Conservation (phyloP, 2,888 invertebrate genomes). For the Hirtodrosophila alboralis region DNA sequence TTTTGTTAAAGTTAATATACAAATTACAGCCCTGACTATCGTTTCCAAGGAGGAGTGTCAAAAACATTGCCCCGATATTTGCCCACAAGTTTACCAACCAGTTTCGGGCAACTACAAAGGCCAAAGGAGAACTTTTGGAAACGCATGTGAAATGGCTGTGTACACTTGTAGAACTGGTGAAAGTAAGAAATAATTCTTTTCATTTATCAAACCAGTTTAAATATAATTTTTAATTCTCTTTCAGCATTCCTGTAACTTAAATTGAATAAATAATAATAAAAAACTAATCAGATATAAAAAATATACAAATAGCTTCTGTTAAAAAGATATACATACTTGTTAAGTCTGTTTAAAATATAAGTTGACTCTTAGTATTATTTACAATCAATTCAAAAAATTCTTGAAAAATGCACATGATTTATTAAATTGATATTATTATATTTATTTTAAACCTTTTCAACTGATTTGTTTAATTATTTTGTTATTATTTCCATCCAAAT, state of each 20-base stretch:
- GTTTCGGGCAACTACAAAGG: constrained; percentile 47
- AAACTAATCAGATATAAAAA: too few species aligned
- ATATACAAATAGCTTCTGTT: too few species aligned
- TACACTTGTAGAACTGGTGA: constrained; percentile 60
- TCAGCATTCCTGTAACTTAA: constrained; percentile 44
- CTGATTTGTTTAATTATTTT: too few species aligned
- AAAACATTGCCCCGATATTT: constrained; percentile 22
- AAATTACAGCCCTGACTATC: constrained; percentile 36
- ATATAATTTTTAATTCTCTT: not conserved
- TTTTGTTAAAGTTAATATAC: not conserved
- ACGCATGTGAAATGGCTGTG: constrained; percentile 39
- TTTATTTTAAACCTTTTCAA: too few species aligned
- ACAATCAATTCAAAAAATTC: too few species aligned
- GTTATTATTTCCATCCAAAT: too few species aligned
- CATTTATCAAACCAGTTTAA: not conserved
- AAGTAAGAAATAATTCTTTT: constrained; percentile 38
- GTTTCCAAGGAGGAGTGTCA: constrained; percentile 56
- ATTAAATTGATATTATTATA: too few species aligned
- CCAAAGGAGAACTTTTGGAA: constrained; percentile 33
- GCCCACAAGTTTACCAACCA: constrained; percentile 34
- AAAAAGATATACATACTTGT: not conserved
- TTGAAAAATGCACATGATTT: too few species aligned
- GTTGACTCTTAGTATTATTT: too few species aligned
- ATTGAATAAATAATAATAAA: not conserved
- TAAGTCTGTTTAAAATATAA: too few species aligned